These are phyloP conservation scores for Tokudaia muenninki DNA, from an alignment of 2,797 vertebrate genomes.

Conservation along the genomic window DNA sequence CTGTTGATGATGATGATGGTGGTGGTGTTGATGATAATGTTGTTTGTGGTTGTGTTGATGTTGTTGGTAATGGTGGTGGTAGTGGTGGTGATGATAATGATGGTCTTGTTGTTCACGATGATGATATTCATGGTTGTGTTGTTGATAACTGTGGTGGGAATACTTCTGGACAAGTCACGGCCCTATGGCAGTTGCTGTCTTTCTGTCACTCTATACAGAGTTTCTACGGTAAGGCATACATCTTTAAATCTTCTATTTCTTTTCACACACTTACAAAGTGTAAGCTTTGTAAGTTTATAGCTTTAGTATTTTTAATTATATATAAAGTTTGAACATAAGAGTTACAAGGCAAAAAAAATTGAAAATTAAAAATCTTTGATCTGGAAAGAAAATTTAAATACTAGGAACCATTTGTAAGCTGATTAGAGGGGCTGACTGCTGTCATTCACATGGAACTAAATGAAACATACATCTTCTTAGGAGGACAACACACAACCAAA, in stretches of 20 bases:
- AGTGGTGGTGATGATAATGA: not conserved
- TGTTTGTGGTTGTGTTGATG: not conserved
- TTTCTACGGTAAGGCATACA: not conserved
- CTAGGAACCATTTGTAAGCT: not conserved
- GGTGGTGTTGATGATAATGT: not conserved
- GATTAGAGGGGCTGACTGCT: not conserved
- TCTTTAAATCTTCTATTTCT: constrained; percentile 26
- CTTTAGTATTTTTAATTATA: not conserved
- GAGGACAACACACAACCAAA: not conserved
- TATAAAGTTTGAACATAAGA: not conserved
- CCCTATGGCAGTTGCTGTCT: not conserved
- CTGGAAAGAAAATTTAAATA: constrained; percentile 43
- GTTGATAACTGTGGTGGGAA: not conserved
- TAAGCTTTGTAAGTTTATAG: too few species aligned
- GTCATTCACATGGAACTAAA: not conserved
- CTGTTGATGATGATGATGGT: accelerated
- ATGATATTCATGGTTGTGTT: not conserved
- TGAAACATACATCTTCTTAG: not conserved
- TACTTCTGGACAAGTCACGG: not conserved
- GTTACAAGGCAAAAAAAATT: not conserved
- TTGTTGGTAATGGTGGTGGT: not conserved
- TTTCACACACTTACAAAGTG: constrained; percentile 17
- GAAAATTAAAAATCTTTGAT: not conserved
- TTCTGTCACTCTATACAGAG: not conserved
- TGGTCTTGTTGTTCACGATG: not conserved